Base-by-base conservation (phyloP, 2,888 invertebrate genomes). In the Torymus auratus region DNA sequence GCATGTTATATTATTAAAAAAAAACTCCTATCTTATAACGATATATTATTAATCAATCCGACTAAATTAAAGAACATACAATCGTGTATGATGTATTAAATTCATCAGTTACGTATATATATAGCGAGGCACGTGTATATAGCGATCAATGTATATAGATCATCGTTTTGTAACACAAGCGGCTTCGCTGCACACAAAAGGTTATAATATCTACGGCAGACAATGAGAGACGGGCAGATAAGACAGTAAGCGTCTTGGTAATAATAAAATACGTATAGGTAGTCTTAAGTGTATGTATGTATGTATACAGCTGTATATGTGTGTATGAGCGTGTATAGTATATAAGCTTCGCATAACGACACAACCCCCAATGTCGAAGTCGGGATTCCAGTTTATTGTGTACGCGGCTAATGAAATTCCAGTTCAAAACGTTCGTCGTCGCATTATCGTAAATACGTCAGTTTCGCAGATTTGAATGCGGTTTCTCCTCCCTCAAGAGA, bases 331-430 rank as follows among this genome's bases (percentile, higher is more conserved):
- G 7, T 41, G 1, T 41, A 7, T 10, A 41, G 41, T 41, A 41
- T 41, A 41, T 61, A 41, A 81, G 67, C 60, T 81, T 69, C n/a
- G 65, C 41, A 74, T 53, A 78, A 67, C 67, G 41, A 67, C 23
- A 78, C 41, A 41, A 41, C 74, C 68, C 78, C 78, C 74, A 81
- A 71, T 74, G 78, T 71, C 74, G 52, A 78, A 81, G 69, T 73
- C n/a, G 41, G 52, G 50, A 73, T 77, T 76, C 69, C 72, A 81
- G 64, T 77, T 81, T 78, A 65, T 64, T 17, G n/a, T 73, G 15
- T 41, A 53, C 71, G 10, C 3, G 12, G 13, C 20, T 14, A 65
- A 67, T 61, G 14, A 52, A 28, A 41, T 56, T 69, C 20, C 41
- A 41, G 41, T 41, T 41, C 41, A 41, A 53, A 70, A 61, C 52